phyloP scores from a whole-genome alignment of 2,797 vertebrate species.

The Heterohyrax brucei region DNA sequence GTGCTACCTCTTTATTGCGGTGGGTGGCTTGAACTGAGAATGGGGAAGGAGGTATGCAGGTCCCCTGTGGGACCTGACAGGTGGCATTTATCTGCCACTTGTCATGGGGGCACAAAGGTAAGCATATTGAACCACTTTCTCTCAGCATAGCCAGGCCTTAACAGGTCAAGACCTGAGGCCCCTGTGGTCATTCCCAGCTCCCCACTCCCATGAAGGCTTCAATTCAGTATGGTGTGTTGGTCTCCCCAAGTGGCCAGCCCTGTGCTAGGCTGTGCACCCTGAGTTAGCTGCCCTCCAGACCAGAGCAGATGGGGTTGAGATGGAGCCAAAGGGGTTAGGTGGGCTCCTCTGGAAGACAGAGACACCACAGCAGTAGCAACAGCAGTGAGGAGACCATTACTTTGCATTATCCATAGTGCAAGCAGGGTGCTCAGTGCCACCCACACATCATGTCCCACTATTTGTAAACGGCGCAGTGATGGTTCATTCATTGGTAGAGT shows the following conservation, averaged over 20 bases:
- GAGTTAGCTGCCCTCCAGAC: neutral
- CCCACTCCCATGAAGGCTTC: neutral
- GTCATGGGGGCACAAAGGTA: neutral
- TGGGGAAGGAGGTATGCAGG: neutral
- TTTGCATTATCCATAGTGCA: neutral
- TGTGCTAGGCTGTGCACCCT: neutral
- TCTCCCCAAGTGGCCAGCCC: neutral
- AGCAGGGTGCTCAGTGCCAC: accelerated
- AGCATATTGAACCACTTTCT: neutral
- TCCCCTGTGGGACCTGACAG: neutral
- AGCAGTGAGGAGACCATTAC: neutral
- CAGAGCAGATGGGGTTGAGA: neutral
- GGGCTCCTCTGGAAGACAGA: neutral
- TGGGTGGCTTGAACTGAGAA: neutral
- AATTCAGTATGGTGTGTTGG: neutral
- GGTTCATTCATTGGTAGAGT: neutral
- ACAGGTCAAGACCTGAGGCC: neutral
- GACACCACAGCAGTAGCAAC: neutral
- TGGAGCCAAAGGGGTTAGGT: neutral
- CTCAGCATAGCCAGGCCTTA: neutral
- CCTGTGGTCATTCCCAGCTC: neutral
- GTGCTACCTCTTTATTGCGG: neutral
- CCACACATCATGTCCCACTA: accelerated
- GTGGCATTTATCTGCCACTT: neutral
- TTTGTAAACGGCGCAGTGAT: neutral